phyloP scores from a whole-genome alignment of 1,140 invertebrate species.

The Drosophila mauritiana region DNA sequence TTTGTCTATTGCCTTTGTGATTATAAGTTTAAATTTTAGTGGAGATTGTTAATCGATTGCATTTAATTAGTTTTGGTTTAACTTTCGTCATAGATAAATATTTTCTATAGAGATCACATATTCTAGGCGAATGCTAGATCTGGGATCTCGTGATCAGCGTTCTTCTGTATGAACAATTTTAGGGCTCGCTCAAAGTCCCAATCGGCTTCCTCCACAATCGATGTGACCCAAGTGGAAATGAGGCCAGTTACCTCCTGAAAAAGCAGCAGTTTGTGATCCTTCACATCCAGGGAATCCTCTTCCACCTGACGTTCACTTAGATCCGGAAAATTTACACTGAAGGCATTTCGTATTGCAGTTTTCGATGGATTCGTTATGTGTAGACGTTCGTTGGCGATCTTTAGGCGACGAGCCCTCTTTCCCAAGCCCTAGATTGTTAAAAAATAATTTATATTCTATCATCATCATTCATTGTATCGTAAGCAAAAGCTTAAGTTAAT shows the following conservation, averaged over 20 bases:
- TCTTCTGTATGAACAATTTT: slow-evolving; percentile 46
- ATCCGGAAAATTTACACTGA: slow-evolving; percentile 43
- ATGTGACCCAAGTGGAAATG: slow-evolving; percentile 68
- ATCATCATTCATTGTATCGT: too few relatives aligned
- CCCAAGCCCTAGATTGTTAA: slow-evolving; percentile 43
- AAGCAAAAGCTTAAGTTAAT: too few relatives aligned
- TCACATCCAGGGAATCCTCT: slow-evolving; percentile 46
- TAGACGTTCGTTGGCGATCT: slow-evolving; percentile 67
- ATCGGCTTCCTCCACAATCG: slow-evolving; percentile 65
- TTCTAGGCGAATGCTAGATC: slow-evolving; percentile 44
- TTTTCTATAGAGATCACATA: neutral
- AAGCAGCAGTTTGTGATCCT: slow-evolving; percentile 63
- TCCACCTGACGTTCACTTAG: slow-evolving; percentile 1
- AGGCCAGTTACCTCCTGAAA: slow-evolving; percentile 70
- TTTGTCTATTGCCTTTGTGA: too few relatives aligned
- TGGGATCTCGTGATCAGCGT: slow-evolving; percentile 32
- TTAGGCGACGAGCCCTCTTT: slow-evolving; percentile 31
- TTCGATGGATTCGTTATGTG: slow-evolving; percentile 58
- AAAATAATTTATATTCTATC: neutral
- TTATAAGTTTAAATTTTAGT: too few relatives aligned
- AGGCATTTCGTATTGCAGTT: slow-evolving; percentile 47
- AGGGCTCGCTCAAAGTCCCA: slow-evolving; percentile 62
- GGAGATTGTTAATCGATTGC: too few relatives aligned
- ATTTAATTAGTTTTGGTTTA: too few relatives aligned
- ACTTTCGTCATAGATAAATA: neutral